These are phyloP conservation scores for Pantherophis vulpinus DNA, from an alignment of 2,797 vertebrate genomes.

Conservation along the genomic window DNA sequence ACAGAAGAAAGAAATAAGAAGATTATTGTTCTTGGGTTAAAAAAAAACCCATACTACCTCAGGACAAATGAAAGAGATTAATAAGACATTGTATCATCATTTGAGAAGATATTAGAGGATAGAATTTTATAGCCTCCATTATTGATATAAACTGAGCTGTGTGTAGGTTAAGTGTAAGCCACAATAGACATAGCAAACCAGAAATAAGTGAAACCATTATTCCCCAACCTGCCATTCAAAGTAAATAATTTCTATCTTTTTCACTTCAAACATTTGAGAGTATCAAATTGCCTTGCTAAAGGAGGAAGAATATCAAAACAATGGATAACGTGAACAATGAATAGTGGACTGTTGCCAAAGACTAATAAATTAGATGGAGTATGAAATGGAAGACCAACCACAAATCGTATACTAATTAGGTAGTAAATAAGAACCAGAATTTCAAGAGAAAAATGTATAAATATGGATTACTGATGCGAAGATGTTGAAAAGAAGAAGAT, in stretches of 20 bases:
- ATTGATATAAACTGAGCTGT: constrained; percentile 9
- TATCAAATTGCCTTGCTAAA: background rate
- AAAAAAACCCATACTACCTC: background rate
- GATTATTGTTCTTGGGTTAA: constrained; percentile 55
- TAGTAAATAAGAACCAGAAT: background rate
- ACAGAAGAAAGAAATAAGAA: constrained; percentile 56
- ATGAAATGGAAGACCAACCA: background rate
- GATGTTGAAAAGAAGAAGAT: no score
- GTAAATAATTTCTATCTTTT: background rate
- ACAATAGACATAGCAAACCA: background rate
- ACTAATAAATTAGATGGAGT: background rate
- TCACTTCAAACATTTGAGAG: background rate
- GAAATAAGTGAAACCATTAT: background rate
- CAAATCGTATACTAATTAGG: background rate
- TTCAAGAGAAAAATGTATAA: no score
- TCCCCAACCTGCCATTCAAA: background rate
- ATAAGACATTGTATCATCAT: background rate
- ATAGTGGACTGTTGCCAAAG: background rate
- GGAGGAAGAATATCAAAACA: background rate
- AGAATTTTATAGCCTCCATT: constrained; percentile 12
- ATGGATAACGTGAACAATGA: background rate
- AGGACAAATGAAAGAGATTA: background rate
- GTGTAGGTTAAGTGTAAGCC: background rate
- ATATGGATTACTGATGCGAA: no score
- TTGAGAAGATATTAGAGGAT: constrained; percentile 40